Evolutionary conservation across 2,888 invertebrate genomes (phyloP), one percentile per base, ranked within the genome.

Genomic region (Cheilosia soror): DNA sequence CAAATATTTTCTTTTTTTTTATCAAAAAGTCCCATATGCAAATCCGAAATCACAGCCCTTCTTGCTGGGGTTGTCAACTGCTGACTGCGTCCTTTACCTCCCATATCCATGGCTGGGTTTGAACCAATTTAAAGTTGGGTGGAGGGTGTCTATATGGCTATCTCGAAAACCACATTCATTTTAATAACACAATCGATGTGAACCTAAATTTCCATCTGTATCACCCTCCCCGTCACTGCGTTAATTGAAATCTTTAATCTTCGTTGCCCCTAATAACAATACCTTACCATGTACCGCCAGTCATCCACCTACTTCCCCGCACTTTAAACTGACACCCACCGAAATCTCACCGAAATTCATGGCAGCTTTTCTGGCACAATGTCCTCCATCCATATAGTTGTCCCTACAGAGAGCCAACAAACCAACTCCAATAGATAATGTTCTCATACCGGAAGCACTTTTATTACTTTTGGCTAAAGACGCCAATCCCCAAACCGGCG

Each of bases 231-330:
- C 31, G 31, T 33, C 31, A 7, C 7, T 33, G 31, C 31, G 62
- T 73, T 73, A 55, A 63, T 63, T 53, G 63, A 55, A 63, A 44
- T 55, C 44, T 55, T 44, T 47, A 73, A 73, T 73, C 55, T 42
- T 42, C 11, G 13, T 13, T 4, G 37, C 57, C 44, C 73, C 4
- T 33, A 37, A 2, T 37, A 53, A 20, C 2, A 20, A 20, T 20
- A 20, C 20, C 20, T 20, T 27, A 20, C 2, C 9, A 63, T 15
- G 27, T 37, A 51, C 33, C 31, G 9, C 5, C 20, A 15, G 13
- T n/a, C 5, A 29, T 20, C 20, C 55, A 57, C 40, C 40, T 9
- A 15, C 44, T 25, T n/a, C 7, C 9, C 20, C 11, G 25, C 31
- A n/a, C 9, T 58, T 25, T 4, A 20, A 49, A 49, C 29, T 49